Conservation (phyloP, 2,113 vertebrate genomes). For the Turnix velox region DNA sequence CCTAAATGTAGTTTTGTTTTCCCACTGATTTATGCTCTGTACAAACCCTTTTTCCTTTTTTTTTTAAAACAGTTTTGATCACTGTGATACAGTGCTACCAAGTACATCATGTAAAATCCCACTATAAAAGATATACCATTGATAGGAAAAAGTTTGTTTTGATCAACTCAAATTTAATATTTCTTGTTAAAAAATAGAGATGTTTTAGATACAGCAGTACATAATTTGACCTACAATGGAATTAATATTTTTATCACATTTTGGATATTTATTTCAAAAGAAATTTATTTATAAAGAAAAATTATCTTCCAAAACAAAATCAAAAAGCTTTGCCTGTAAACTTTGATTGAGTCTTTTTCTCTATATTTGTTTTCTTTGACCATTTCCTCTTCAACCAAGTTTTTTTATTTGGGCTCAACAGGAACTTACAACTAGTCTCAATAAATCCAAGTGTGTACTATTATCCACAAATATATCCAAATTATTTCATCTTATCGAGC, state of each 20-base stretch:
- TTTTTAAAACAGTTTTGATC: not conserved
- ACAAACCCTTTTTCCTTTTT: not conserved
- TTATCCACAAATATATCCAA: not conserved
- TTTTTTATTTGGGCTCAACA: not conserved
- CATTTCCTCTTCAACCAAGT: not conserved
- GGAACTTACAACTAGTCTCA: not conserved
- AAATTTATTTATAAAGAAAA: too few species aligned
- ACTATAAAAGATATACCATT: not conserved
- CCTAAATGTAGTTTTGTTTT: not conserved
- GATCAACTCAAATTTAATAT: not conserved
- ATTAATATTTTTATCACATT: not conserved
- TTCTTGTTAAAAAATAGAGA: not conserved
- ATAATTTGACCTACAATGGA: not conserved
- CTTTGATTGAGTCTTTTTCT: not conserved
- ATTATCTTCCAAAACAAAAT: not conserved
- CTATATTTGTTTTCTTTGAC: not conserved
- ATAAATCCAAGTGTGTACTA: not conserved
- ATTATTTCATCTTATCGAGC: fast-evolving
- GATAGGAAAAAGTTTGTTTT: not conserved
- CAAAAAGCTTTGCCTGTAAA: not conserved
- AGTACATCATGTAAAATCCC: not conserved
- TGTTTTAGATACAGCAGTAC: not conserved
- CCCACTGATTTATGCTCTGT: not conserved
- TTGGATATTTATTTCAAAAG: too few species aligned
- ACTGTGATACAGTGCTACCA: not conserved